phyloP scores from a whole-genome alignment of 2,113 vertebrate species.

The Tachysurus fulvidraco region DNA sequence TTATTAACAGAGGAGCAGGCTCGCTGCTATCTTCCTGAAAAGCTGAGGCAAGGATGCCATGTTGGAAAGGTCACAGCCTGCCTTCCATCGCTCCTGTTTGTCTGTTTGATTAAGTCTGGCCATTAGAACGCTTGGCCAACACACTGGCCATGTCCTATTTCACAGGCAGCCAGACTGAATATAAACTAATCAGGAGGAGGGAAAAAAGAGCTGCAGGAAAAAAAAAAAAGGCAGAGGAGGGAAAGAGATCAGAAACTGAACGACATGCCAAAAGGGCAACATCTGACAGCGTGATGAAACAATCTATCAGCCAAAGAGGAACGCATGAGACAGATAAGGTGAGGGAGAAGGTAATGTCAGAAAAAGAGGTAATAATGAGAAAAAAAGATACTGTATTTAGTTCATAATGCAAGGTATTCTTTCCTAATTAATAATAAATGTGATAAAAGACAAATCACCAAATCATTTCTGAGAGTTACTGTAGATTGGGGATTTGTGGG shows the following conservation, averaged over 20 bases:
- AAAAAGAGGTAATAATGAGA: slow-evolving; percentile 6
- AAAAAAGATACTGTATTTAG: background rate
- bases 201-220: slow-evolving; percentile 15
- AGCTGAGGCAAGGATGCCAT: slow-evolving; percentile 53
- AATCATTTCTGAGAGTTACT: background rate
- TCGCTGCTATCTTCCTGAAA: slow-evolving; percentile 60
- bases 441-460: background rate
- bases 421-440: slow-evolving; percentile 3
- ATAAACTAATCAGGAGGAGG: slow-evolving; percentile 66
- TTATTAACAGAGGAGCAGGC: slow-evolving; percentile 61
- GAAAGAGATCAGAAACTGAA: slow-evolving; percentile 57
- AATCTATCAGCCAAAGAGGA: slow-evolving; percentile 61
- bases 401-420: background rate
- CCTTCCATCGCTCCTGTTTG: slow-evolving; percentile 66
- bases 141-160: slow-evolving; percentile 50
- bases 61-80: slow-evolving; percentile 70
- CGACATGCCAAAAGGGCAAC: slow-evolving; percentile 52
- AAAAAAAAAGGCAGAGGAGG: slow-evolving; percentile 4
- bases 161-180: slow-evolving; percentile 62
- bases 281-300: slow-evolving; percentile 49
- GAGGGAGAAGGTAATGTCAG: slow-evolving; percentile 38
- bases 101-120: slow-evolving; percentile 74
- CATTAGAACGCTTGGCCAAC: slow-evolving; percentile 66
- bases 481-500: slow-evolving; percentile 19
- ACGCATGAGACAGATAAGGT: slow-evolving; percentile 46